phyloP scores from a whole-genome alignment of 2,113 vertebrate genomes.

The Amphilophus citrinellus region DNA sequence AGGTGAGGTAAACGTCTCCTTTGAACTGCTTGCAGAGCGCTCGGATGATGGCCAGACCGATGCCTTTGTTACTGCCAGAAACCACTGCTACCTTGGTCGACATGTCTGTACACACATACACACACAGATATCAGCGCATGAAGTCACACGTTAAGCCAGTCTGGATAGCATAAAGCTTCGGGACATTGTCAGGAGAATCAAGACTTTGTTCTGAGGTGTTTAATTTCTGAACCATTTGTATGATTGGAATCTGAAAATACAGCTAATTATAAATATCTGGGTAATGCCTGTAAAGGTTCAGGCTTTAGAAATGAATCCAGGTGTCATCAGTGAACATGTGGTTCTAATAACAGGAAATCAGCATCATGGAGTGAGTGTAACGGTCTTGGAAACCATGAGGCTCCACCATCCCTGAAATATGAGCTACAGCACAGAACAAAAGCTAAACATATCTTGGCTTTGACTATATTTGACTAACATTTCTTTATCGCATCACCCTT shows the following conservation, averaged over 20 bases:
- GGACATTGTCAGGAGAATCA: not conserved
- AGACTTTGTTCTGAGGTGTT: not conserved
- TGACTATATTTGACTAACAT: too few relatives aligned
- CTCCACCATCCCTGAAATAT: not conserved
- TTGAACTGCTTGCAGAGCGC: conserved; percentile 86
- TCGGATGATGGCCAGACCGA: conserved; percentile 86
- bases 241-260: not conserved
- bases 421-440: not conserved
- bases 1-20: conserved; percentile 87
- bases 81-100: conserved; percentile 86
- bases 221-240: not conserved
- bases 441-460: not conserved
- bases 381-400: too few relatives aligned
- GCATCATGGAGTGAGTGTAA: too few relatives aligned
- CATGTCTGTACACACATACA: conserved; percentile 47
- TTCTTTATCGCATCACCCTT: not conserved
- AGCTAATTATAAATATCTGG: not conserved
- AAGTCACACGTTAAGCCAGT: not conserved
- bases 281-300: not conserved
- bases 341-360: too few relatives aligned
- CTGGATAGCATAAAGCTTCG: not conserved
- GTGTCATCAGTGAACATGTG: too few relatives aligned
- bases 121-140: not conserved
- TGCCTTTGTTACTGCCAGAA: conserved; percentile 92
- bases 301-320: not conserved